Percentiles rank a stretch among this genome's conserved stretches.
Evolutionary conservation across 2,888 invertebrate genomes (phyloP).

Genomic region (Loripinus fragilis): DNA sequence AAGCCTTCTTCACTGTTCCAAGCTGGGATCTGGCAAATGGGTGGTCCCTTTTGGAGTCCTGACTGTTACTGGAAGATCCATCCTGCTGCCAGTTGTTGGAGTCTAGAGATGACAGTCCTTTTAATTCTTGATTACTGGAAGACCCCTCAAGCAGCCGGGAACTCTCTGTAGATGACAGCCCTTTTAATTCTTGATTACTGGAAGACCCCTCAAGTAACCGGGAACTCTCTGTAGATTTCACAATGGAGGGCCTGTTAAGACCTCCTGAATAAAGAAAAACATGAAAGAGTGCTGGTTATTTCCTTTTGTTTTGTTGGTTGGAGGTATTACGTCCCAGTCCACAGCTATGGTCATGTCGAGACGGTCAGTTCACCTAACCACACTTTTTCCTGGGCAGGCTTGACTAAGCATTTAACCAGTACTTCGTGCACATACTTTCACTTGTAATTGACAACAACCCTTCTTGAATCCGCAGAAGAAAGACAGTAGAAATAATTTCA

Average conservation of each 20-base stretch:
- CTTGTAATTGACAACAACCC: no score
- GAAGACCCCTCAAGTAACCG: not conserved
- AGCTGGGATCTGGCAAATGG: conserved; percentile 57
- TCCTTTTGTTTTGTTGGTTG: no score
- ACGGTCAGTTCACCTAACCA: no score
- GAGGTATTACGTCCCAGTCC: no score
- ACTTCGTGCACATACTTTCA: no score
- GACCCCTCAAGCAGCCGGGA: not conserved
- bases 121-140: not conserved
- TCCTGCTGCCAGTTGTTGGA: not conserved
- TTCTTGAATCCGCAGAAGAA: no score
- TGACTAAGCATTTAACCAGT: no score
- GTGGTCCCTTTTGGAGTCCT: conserved; percentile 51
- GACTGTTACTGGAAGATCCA: conserved; percentile 33
- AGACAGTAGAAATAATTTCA: no score
- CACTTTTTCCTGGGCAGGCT: no score
- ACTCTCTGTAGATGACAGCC: not conserved
- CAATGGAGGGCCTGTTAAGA: not conserved
- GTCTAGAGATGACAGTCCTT: not conserved
- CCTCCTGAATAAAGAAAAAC: not conserved
- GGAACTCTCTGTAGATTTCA: not conserved
- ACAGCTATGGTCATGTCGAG: no score
- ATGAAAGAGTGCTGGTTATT: no score
- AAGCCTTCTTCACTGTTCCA: conserved; percentile 49
- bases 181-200: not conserved